Evolutionary conservation across 2,888 invertebrate genomes (phyloP).

Genomic region (Oscheius myriophilus): DNA sequence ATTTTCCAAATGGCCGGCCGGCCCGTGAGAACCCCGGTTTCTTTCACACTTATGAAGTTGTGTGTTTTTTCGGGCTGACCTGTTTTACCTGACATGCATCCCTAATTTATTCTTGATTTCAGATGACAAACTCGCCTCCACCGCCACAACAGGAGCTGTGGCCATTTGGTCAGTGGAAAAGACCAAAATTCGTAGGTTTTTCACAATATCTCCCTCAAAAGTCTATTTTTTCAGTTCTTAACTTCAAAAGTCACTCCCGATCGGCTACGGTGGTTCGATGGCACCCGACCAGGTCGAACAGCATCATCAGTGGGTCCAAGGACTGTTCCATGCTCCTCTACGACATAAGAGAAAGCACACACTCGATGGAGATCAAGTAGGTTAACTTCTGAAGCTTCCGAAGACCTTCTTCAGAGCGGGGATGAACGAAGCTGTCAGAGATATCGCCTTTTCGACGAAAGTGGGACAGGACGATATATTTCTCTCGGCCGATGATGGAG

Average conservation of each 20-base stretch:
- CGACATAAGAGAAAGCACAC: conserved; percentile 5
- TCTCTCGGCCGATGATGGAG: conserved; percentile 51
- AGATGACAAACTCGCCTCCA: conserved; percentile 51
- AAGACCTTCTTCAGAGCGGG: conserved; percentile 1
- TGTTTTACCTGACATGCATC: too few species aligned
- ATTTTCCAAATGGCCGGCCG: too few species aligned
- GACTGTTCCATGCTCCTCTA: conserved; percentile 25
- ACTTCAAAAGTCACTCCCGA: conserved; percentile 51
- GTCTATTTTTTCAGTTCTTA: conserved; percentile 11
- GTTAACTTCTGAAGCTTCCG: background rate
- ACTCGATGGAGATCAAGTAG: background rate
- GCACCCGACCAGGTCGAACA: conserved; percentile 38
- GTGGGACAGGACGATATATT: conserved; percentile 40
- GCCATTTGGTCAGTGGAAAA: conserved; percentile 46
- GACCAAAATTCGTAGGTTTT: conserved; percentile 34
- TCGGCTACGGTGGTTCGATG: conserved; percentile 51
- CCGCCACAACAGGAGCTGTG: conserved; percentile 53
- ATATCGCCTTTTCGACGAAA: conserved; percentile 40
- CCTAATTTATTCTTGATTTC: background rate
- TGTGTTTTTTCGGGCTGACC: too few species aligned
- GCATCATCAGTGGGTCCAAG: conserved; percentile 37
- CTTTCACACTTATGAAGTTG: too few species aligned
- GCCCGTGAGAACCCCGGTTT: too few species aligned
- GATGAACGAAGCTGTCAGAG: conserved; percentile 41
- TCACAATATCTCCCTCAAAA: too few species aligned